Conservation (phyloP, 2,888 invertebrate genomes). For the Bugula neritina region DNA sequence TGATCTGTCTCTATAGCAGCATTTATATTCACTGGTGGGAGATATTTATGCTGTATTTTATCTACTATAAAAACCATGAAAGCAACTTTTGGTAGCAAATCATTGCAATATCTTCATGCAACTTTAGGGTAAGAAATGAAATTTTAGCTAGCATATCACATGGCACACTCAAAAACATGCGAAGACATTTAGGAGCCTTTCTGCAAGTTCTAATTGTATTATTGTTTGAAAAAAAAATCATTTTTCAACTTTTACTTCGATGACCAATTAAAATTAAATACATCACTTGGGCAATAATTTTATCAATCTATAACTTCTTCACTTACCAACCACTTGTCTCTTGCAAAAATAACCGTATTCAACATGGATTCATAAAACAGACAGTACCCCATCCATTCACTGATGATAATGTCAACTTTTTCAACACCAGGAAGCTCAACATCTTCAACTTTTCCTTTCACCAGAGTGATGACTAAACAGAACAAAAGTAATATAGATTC, state of each 20-base stretch:
- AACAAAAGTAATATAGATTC: background rate
- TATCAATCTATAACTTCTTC: too few relatives aligned
- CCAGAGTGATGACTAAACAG: slow-evolving; percentile 48
- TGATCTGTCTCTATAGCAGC: too few relatives aligned
- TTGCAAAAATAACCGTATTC: slow-evolving; percentile 94
- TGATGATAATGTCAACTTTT: slow-evolving; percentile 84
- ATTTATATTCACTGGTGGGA: too few relatives aligned
- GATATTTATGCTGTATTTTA: too few relatives aligned
- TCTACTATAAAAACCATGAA: too few relatives aligned
- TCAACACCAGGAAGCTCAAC: slow-evolving; percentile 83
- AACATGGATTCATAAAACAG: slow-evolving; percentile 99
- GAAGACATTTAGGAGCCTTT: too few relatives aligned
- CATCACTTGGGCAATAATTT: background rate
- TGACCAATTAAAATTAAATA: background rate
- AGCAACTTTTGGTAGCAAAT: too few relatives aligned
- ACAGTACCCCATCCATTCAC: slow-evolving; percentile 77
- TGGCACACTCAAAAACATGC: too few relatives aligned
- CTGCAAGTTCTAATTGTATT: too few relatives aligned
- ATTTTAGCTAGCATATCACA: too few relatives aligned
- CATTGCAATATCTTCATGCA: too few relatives aligned
- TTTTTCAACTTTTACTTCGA: background rate
- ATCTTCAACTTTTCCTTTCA: slow-evolving; percentile 75
- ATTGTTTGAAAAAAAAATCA: background rate
- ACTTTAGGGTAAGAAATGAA: too few relatives aligned
- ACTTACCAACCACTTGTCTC: slow-evolving; percentile 86